Base-by-base conservation (phyloP, 2,113 vertebrate genomes). In the Cryptotis parvus region DNA sequence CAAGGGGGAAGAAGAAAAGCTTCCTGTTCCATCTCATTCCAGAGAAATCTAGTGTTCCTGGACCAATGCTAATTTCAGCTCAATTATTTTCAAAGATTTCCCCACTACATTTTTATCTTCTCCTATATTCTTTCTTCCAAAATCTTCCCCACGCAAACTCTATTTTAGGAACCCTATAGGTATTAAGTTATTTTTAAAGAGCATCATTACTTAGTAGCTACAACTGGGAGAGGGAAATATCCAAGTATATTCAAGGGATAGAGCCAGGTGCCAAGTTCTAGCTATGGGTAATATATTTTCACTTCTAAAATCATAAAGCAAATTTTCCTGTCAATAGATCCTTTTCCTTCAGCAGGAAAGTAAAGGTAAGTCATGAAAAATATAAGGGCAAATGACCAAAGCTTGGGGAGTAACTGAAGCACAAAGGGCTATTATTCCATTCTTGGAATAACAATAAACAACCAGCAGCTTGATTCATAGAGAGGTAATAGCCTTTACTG, bases 61-160 rank as follows among this genome's bases (percentile, higher is more conserved):
- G 7, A 35, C 14, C 24, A 69, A 22, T 66, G 29, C 11, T 68
- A 75, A 61, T 22, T 29, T 43, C 14, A 69, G 18, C 20, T 89
- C 33, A 22, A 31, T 76, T n/a, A 61, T 76, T 58, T 79, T 76
- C 84, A 89, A 26, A 58, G 35, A 85, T 79, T 82, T 63, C 31
- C 8, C 4, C 27, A 49, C 52, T 26, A 58, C 24, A 43, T 61
- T 69, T 68, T 87, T 58, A 41, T 55, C 69, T 77, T 87, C 20
- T 81, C 79, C 68, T 74, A 16, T 49, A 43, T 41, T 83, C 35
- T 33, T 0, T 65, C 5, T 80, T 92, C 49, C 9, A 26, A 80
- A 79, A 39, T 87, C 63, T 37, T 92, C 79, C 68, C 55, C 29
- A 9, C 49, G 63, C 39, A 55, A 90, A 81, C 24, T 85, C 55